phyloP scores from a whole-genome alignment of 2,113 vertebrate genomes.

The Meles meles region DNA sequence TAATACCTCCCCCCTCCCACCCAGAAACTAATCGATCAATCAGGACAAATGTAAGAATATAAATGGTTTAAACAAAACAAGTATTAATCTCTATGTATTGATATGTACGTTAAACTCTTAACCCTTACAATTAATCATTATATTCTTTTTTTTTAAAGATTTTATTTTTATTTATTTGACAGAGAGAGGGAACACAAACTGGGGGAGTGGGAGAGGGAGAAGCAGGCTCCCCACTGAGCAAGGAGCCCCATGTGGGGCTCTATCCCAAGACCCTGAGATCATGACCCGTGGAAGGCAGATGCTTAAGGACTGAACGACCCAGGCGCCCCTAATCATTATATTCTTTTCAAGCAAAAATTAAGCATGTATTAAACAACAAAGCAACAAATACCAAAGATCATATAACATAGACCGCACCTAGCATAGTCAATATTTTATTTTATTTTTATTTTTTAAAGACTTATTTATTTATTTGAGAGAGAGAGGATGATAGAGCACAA shows the following conservation, averaged over 20 bases:
- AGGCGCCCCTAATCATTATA: not conserved
- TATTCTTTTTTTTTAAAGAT: not conserved
- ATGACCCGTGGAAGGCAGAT: accelerated
- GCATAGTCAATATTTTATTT: not conserved
- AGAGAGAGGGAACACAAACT: too few relatives aligned
- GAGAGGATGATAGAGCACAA: not conserved
- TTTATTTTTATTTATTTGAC: too few relatives aligned
- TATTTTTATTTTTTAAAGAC: not conserved
- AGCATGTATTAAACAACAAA: not conserved
- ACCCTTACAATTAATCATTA: not conserved
- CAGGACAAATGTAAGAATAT: not conserved
- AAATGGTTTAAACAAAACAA: not conserved
- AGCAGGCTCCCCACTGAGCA: too few relatives aligned
- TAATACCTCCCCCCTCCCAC: not conserved
- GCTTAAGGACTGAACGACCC: too few relatives aligned
- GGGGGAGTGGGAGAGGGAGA: too few relatives aligned
- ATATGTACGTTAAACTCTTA: not conserved
- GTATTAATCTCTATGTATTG: not conserved
- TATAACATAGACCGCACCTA: not conserved
- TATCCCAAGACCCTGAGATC: too few relatives aligned
- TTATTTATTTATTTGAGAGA: not conserved
- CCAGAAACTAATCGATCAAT: not conserved
- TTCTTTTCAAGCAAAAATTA: not conserved
- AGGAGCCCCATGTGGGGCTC: too few relatives aligned
- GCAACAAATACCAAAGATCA: not conserved